Conservation (phyloP, 2,888 invertebrate genomes). For the Drosophila stalkeri region DNA sequence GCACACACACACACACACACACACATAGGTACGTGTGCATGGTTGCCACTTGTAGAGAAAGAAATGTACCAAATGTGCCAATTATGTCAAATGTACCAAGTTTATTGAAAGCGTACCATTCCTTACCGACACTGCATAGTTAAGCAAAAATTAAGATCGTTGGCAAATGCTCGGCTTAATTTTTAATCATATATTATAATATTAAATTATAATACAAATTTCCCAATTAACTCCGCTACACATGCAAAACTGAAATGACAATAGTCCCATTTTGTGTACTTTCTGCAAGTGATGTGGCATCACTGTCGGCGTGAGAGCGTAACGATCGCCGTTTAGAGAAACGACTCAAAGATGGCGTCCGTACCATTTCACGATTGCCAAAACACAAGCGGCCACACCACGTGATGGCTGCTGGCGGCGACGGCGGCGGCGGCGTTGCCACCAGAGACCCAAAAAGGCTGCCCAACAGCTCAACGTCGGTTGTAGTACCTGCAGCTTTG, state of each 20-base stretch:
- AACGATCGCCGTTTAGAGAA: slow-evolving; percentile 24
- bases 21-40: neutral
- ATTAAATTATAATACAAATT: too few species aligned
- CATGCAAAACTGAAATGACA: neutral
- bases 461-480: slow-evolving; percentile 17
- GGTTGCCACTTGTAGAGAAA: slow-evolving; percentile 11
- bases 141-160: too few species aligned
- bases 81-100: neutral
- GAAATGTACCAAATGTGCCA: slow-evolving; percentile 1
- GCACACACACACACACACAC: neutral
- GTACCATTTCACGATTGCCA: slow-evolving; percentile 48
- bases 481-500: slow-evolving; percentile 61
- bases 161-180: too few species aligned
- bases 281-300: neutral
- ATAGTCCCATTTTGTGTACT: neutral
- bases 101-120: neutral
- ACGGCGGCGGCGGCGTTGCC: slow-evolving; percentile 31
- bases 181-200: too few species aligned
- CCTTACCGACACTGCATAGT: neutral
- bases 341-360: slow-evolving; percentile 26
- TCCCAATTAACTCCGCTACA: too few species aligned
- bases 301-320: slow-evolving; percentile 2
- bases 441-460: slow-evolving; percentile 18
- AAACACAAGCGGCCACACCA: slow-evolving; percentile 46
- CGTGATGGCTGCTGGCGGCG: slow-evolving; percentile 28